These are phyloP conservation scores for Regulus satrapa DNA, from an alignment of 2,113 vertebrate genomes.

Conservation along the genomic window DNA sequence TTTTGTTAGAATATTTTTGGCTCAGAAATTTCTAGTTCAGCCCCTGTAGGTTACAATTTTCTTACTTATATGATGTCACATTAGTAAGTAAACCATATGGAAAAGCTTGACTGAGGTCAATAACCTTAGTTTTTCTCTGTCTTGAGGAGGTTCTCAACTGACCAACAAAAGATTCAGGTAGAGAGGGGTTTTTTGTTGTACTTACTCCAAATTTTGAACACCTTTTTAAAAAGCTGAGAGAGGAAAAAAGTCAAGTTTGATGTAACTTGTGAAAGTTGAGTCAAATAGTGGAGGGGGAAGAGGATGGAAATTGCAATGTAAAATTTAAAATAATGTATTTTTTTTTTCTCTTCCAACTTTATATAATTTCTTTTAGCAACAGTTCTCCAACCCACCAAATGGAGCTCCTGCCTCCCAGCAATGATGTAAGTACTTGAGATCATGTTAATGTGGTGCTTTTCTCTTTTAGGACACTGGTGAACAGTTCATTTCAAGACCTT, in stretches of 20 bases:
- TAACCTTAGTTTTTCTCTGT: neutral
- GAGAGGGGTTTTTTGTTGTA: neutral
- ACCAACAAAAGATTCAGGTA: neutral
- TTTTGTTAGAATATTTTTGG: neutral
- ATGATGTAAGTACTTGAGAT: constrained; percentile 84
- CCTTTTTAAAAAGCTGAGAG: neutral
- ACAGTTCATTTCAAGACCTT: constrained; percentile 74
- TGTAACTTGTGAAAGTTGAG: neutral
- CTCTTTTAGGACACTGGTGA: constrained; percentile 71
- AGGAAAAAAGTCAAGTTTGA: neutral
- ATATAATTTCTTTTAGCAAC: constrained; percentile 77
- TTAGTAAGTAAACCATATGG: neutral
- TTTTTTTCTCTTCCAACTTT: constrained; percentile 25
- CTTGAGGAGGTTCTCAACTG: neutral
- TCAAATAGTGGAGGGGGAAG: neutral
- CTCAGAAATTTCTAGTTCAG: neutral
- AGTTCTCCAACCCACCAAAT: constrained; percentile 84
- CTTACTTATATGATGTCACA: neutral
- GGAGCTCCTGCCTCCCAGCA: constrained; percentile 79
- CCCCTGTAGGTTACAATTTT: neutral
- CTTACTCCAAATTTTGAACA: neutral
- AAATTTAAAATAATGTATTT: neutral
- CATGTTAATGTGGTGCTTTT: constrained; percentile 66
- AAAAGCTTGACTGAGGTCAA: neutral
- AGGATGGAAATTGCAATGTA: neutral